Conservation (phyloP, 2,797 vertebrate genomes). For the Sylvia borin region DNA sequence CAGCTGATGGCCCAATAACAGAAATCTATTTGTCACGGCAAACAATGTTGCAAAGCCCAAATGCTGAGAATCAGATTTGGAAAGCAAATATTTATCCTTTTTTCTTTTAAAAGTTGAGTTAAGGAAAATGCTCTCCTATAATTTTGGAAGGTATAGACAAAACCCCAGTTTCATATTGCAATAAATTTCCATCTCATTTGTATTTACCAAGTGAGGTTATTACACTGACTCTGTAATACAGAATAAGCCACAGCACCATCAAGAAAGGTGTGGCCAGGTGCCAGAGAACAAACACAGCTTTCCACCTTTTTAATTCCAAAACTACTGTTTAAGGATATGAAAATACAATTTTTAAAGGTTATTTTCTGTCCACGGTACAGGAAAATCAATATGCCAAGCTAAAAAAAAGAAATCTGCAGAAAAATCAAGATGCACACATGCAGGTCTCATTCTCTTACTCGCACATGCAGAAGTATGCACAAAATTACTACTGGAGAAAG, state of each 20-base stretch:
- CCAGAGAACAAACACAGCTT: neutral
- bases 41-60: neutral
- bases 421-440: neutral
- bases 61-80: neutral
- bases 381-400: neutral
- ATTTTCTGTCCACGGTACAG: neutral
- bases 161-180: neutral
- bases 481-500: neutral
- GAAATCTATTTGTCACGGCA: neutral
- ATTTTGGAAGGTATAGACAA: neutral
- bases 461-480: slow-evolving; percentile 9
- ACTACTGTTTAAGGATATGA: neutral
- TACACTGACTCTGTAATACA: neutral
- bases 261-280: neutral
- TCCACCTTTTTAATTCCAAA: neutral
- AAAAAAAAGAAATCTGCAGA: neutral
- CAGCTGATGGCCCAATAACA: neutral
- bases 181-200: neutral
- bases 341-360: neutral
- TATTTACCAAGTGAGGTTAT: neutral
- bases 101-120: neutral
- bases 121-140: neutral
- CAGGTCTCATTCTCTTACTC: neutral
- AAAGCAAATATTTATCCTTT: neutral
- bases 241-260: neutral